Evolutionary conservation across 2,797 vertebrate genomes (phyloP).

Genomic region (Rhabdomys pumilio): DNA sequence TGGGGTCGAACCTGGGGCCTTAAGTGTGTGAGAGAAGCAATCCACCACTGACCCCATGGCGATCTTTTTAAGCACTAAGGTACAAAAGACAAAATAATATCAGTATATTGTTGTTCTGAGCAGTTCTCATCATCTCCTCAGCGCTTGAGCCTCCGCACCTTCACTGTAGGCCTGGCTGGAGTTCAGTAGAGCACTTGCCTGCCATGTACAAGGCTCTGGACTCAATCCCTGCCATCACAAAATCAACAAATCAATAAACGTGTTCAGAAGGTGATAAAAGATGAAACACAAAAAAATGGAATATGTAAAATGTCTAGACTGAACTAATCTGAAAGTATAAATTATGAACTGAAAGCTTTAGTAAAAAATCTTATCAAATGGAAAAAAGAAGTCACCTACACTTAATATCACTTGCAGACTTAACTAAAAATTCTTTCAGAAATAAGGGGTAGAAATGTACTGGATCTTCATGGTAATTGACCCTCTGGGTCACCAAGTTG

Average conservation of each 20-base stretch:
- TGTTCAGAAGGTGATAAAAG: conserved; percentile 60
- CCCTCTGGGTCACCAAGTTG: conserved; percentile 44
- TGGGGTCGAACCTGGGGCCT: background rate
- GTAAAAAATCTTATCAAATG: conserved; percentile 67
- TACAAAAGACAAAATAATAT: conserved; percentile 52
- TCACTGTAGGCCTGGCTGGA: background rate
- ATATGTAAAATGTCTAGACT: conserved; percentile 59
- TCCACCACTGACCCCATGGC: background rate
- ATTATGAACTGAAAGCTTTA: conserved; percentile 70
- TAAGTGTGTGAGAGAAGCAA: background rate
- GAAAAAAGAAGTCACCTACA: background rate
- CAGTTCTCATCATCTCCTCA: conserved; percentile 62
- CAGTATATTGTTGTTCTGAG: conserved; percentile 59
- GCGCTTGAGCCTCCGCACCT: conserved; percentile 63
- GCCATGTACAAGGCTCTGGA: background rate
- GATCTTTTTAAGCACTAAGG: conserved; percentile 60
- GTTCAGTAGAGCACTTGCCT: background rate
- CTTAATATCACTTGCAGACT: conserved; percentile 64
- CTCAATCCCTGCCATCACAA: background rate
- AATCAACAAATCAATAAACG: conserved; percentile 21
- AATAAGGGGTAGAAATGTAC: conserved; percentile 60
- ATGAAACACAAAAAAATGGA: conserved; percentile 61
- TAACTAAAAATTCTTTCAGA: conserved; percentile 63
- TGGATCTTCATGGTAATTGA: conserved; percentile 60
- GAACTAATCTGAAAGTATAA: conserved; percentile 68